Evolutionary conservation across 2,113 vertebrate species (phyloP).

Genomic region (Vulpes lagopus): DNA sequence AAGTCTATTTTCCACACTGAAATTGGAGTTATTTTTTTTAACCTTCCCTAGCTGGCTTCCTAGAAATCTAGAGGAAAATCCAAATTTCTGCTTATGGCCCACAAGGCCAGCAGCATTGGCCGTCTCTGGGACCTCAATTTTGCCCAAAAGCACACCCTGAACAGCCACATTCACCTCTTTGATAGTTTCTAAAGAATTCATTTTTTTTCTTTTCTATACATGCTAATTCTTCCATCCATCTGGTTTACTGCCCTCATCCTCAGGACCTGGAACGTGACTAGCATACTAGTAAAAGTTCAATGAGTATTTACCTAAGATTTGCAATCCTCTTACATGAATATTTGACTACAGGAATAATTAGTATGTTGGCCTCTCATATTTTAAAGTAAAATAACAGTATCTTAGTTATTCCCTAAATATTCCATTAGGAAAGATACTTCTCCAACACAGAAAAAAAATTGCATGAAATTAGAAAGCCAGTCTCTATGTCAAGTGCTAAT

Average conservation of each 20-base stretch:
- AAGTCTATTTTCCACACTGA: background rate
- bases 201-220: background rate
- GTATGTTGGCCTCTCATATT: background rate
- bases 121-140: background rate
- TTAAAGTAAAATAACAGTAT: background rate
- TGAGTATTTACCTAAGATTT: background rate
- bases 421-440: background rate
- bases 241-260: background rate
- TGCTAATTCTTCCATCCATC: background rate
- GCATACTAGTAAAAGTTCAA: background rate
- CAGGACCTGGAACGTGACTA: background rate
- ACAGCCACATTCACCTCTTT: background rate
- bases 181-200: background rate
- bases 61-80: background rate
- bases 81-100: background rate
- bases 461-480: background rate
- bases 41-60: background rate
- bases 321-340: background rate
- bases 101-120: background rate
- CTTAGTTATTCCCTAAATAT: background rate
- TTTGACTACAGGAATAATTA: background rate
- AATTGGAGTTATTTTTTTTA: background rate
- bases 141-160: background rate
- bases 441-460: background rate
- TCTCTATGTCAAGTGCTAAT: background rate